Conservation (phyloP, 2,113 vertebrate genomes). For the Corydoras maculifer region DNA sequence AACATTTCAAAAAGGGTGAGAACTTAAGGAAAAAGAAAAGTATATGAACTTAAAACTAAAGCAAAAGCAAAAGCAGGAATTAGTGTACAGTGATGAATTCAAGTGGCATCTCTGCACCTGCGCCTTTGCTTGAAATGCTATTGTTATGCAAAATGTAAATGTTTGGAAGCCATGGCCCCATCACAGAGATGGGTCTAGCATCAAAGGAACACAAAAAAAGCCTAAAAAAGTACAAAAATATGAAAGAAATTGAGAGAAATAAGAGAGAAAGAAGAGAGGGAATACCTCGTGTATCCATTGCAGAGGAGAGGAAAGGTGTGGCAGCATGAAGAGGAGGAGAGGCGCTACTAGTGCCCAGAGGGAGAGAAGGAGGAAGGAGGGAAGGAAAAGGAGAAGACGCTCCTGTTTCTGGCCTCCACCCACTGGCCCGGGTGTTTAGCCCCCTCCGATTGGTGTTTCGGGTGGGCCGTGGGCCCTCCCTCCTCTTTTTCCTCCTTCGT, state of each 20-base stretch:
- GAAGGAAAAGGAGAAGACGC: slow-evolving; percentile 40
- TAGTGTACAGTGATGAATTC: background rate
- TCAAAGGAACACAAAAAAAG: background rate
- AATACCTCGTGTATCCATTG: slow-evolving; percentile 41
- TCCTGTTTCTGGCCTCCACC: slow-evolving; percentile 29
- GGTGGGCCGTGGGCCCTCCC: slow-evolving; percentile 24
- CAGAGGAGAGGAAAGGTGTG: slow-evolving; percentile 40
- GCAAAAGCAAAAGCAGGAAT: background rate
- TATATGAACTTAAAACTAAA: background rate
- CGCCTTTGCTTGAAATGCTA: background rate
- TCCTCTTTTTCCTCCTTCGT: slow-evolving; percentile 29
- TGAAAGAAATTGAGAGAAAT: slow-evolving; percentile 1
- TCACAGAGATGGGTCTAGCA: background rate
- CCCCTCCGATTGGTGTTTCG: slow-evolving; percentile 28
- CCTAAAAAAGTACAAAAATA: slow-evolving; percentile 27
- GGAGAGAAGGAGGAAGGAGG: slow-evolving; percentile 35
- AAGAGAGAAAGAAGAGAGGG: slow-evolving; percentile 29
- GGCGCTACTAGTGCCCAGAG: slow-evolving; percentile 37
- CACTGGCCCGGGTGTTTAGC: slow-evolving; percentile 33
- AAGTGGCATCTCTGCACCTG: background rate
- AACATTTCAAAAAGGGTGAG: too few species aligned
- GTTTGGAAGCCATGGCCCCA: background rate
- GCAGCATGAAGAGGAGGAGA: slow-evolving; percentile 33
- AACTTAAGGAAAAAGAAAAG: too few species aligned
- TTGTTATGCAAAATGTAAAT: background rate